phyloP scores from a whole-genome alignment of 2,888 invertebrate genomes.

The Drosophila neutralis region DNA sequence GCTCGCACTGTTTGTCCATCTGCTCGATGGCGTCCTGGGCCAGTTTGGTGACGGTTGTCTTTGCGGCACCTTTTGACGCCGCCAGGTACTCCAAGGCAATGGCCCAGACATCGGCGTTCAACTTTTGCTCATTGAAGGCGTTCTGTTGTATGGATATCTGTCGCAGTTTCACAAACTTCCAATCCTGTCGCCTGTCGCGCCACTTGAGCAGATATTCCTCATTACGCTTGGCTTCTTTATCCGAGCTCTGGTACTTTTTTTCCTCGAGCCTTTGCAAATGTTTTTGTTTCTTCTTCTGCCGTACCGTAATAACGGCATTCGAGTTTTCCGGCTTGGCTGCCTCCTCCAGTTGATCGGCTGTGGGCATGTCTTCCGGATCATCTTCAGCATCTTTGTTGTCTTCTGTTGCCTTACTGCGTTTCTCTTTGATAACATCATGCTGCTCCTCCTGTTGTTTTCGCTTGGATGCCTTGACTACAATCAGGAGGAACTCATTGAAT shows the following conservation, averaged over 20 bases:
- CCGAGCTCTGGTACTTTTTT: conserved; percentile 86
- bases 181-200: conserved; percentile 89
- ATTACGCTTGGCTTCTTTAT: conserved; percentile 87
- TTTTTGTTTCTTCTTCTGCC: conserved; percentile 88
- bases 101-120: conserved; percentile 88
- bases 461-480: conserved; percentile 48
- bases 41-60: conserved; percentile 87
- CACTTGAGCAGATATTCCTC: conserved; percentile 90
- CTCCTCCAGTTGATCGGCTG: conserved; percentile 80
- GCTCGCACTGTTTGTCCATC: conserved; percentile 85
- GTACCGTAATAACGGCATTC: conserved; percentile 86
- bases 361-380: conserved; percentile 83
- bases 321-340: conserved; percentile 82
- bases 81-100: conserved; percentile 90
- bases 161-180: conserved; percentile 92
- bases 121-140: conserved; percentile 87
- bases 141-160: conserved; percentile 91
- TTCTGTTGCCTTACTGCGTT: conserved; percentile 48
- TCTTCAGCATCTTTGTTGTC: conserved; percentile 73
- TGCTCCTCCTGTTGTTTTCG: conserved; percentile 52
- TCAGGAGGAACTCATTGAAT: background rate
- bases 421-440: conserved; percentile 33
- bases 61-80: conserved; percentile 89
- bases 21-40: conserved; percentile 88
- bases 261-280: conserved; percentile 86